These are phyloP conservation scores for Aleiodes testaceus DNA, from an alignment of 2,888 invertebrate genomes.

Conservation along the genomic window DNA sequence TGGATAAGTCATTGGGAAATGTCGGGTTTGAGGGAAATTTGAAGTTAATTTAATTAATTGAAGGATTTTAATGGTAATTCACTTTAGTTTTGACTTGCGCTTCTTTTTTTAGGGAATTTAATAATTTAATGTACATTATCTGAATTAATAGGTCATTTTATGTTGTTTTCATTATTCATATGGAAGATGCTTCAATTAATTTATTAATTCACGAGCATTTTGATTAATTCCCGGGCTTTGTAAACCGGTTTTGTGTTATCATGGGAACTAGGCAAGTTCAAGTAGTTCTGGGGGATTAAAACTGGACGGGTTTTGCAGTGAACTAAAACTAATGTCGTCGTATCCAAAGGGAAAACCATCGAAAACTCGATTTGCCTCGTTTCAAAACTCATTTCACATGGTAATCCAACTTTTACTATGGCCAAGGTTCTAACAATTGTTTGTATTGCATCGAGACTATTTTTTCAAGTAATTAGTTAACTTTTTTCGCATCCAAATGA, in stretches of 20 bases:
- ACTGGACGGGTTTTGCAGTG: conserved; percentile 14
- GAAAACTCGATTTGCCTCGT: conserved; percentile 59
- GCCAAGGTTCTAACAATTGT: conserved; percentile 15
- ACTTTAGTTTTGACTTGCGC: too few species aligned
- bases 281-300: neutral
- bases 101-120: too few species aligned
- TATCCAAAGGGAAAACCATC: conserved; percentile 30
- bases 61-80: too few species aligned
- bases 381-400: conserved; percentile 58
- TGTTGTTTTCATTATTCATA: neutral
- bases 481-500: neutral
- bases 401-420: conserved; percentile 60
- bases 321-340: conserved; percentile 31
- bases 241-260: conserved; percentile 38
- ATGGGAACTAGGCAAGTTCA: neutral
- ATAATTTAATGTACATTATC: too few species aligned
- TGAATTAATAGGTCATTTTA: neutral
- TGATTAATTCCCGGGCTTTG: conserved; percentile 2
- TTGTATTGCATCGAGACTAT: too few species aligned
- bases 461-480: too few species aligned
- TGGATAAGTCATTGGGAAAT: too few species aligned
- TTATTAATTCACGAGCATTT: neutral
- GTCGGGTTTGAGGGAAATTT: too few species aligned
- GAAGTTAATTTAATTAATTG: too few species aligned
- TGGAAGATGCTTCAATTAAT: neutral